These are phyloP conservation scores for Scaptodrosophila lebanonensis DNA, from an alignment of 1,140 invertebrate species.

Conservation along the genomic window DNA sequence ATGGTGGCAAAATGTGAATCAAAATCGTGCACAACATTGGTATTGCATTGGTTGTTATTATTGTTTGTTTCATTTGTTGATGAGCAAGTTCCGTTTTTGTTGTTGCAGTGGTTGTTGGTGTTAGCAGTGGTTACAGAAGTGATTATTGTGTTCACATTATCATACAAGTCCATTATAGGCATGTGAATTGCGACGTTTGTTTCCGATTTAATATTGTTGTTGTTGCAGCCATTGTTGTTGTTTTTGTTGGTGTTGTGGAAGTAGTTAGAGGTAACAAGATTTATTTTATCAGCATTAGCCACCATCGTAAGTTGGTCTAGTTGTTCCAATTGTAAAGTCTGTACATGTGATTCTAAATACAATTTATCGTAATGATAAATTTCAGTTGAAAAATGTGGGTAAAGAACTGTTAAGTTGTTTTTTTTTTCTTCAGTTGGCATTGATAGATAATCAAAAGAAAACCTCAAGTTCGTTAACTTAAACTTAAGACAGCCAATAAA, in stretches of 20 bases:
- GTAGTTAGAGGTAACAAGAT: slow-evolving; percentile 77
- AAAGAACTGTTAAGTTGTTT: slow-evolving; percentile 16
- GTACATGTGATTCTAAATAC: slow-evolving; percentile 80
- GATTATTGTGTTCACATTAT: slow-evolving; percentile 22
- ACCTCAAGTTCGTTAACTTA: slow-evolving; percentile 30
- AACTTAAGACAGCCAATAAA: slow-evolving; percentile 28
- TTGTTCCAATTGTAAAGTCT: slow-evolving; percentile 81
- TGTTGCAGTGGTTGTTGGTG: slow-evolving; percentile 31
- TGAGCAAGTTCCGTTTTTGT: slow-evolving; percentile 21
- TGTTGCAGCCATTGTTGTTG: slow-evolving; percentile 34
- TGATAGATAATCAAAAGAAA: background rate
- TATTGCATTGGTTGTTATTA: slow-evolving; percentile 23
- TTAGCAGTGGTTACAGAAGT: slow-evolving; percentile 32
- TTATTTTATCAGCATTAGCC: slow-evolving; percentile 78
- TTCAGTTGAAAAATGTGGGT: slow-evolving; percentile 36
- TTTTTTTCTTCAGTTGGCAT: slow-evolving; percentile 1
- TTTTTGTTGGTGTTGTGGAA: slow-evolving; percentile 43
- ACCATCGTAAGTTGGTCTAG: slow-evolving; percentile 79
- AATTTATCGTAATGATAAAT: slow-evolving; percentile 76
- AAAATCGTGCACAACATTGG: slow-evolving; percentile 49
- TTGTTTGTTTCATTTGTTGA: background rate
- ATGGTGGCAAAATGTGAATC: slow-evolving; percentile 57
- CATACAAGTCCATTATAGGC: slow-evolving; percentile 37
- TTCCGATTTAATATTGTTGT: slow-evolving; percentile 25
- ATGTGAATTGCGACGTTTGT: slow-evolving; percentile 15